Percentiles rank a stretch among this genome's conserved stretches.
Evolutionary conservation across 2,888 invertebrate species (phyloP).

Genomic region (Ophion slaviceki): DNA sequence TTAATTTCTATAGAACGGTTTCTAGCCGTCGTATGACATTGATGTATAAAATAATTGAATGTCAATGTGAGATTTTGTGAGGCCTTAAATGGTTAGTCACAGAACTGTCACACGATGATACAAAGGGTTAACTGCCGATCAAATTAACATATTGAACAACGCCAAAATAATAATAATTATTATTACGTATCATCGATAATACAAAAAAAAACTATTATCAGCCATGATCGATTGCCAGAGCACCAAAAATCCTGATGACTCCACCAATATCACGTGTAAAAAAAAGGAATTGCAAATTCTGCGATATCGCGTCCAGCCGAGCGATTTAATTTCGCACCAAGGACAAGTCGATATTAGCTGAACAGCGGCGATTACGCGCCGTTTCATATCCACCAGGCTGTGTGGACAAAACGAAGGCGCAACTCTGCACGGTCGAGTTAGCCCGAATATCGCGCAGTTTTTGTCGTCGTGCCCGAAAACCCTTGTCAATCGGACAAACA

Average conservation of each 20-base stretch:
- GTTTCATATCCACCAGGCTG: neutral
- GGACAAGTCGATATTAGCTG: slow-evolving; percentile 43
- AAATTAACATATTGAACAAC: neutral
- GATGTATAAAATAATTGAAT: too few relatives aligned
- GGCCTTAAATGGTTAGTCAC: too few relatives aligned
- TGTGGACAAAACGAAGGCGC: neutral
- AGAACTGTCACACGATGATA: too few relatives aligned
- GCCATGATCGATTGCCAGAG: neutral
- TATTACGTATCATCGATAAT: neutral
- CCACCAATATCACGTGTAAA: neutral
- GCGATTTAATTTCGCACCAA: slow-evolving; percentile 50
- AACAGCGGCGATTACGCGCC: slow-evolving; percentile 37
- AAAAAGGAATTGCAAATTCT: neutral
- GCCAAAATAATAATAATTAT: neutral
- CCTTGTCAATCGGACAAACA: slow-evolving; percentile 66
- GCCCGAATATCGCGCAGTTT: slow-evolving; percentile 34
- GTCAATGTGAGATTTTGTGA: too few relatives aligned
- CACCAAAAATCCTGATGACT: neutral
- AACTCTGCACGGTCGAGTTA: neutral
- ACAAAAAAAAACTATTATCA: neutral
- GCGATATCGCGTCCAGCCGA: neutral
- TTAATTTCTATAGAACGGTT: too few relatives aligned
- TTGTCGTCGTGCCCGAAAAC: slow-evolving; percentile 10
- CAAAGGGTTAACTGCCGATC: neutral
- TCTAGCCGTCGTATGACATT: too few relatives aligned